Evolutionary conservation across 2,113 vertebrate genomes (phyloP), one percentile per base, ranked within the genome.

Genomic region (Geococcyx californianus): DNA sequence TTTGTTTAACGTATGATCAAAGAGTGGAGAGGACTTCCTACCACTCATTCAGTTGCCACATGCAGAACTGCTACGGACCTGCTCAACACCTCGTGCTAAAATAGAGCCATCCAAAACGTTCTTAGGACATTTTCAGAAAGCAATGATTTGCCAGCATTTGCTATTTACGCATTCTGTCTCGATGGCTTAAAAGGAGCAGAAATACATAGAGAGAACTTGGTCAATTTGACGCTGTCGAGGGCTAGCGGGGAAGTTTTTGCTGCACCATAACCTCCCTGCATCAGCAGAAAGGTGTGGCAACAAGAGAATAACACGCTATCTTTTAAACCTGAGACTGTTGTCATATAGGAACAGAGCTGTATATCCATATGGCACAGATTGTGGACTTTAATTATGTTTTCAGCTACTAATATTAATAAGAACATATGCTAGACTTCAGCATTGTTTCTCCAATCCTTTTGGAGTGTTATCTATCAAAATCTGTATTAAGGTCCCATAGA

Each of bases 251-350:
- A 58, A 80, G 8, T 24, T 40, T 82, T 67, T 45, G 13, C 19
- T 56, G 15, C 33, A 31, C 20, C 18, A 58, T 10, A 67, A 42
- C 10, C 6, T 38, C 36, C 29, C 24, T 24, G 18, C 17, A 10
- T 26, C 34, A 81, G 16, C 8, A 85, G 55, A 73, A 84, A 29
- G 6, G 10, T 45, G 20, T 13, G 77, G 28, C 33, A 68, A 26
- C 33, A 73, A 69, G 82, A 47, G 17, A 54, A 8, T 33, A 67
- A 7, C 9, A 54, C 4, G 2, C 1, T 0, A 0, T 34, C 20
- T 58, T 84, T 80, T 33, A 67, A 76, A 76, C 10, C 15, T 52
- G 24, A 54, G 26, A 56, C 13, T 54, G 14, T 11, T 66, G 20
- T 17, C 19, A 25, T 40, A 36, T 28, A 36, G 7, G 7, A 45